Evolutionary conservation across 2,888 invertebrate genomes (phyloP), one percentile per base, ranked within the genome.

Genomic region (Lottia gigantea): DNA sequence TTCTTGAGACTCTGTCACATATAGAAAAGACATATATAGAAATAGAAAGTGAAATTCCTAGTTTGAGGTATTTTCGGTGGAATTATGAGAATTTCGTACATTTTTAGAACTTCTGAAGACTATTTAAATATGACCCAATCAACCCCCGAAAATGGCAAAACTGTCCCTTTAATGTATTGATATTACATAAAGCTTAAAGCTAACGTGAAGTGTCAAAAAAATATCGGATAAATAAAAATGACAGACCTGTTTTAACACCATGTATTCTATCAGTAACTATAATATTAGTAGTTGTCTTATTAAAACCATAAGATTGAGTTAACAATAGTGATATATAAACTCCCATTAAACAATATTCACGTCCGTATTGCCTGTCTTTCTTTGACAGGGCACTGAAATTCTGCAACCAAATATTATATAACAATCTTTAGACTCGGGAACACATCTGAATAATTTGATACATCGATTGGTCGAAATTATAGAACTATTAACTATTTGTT

Each of bases 281-380:
- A 62, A 84, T 77, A 31, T 71, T 71, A 47, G 71, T 73, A 40
- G 78, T 77, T 62, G 78, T 73, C 26, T 65, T 64, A 8, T 74
- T 70, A 68, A 85, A 82, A 8, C 78, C 80, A 67, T 83, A 82
- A 7, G 82, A 77, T 46, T 75, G 67, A 2, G 80, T 74, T 11
- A 85, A 72, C 11, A 85, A 72, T 12, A 80, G 71, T 1, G 83
- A 81, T 4, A 83, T 83, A 72, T 82, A 85, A 19, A 85, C 74
- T 7, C 82, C 83, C 80, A 82, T 81, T 67, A 81, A 73, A 70
- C 83, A 84, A 65, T 83, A 78, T 25, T 73, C 69, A 8, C 83
- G 83, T 2, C 78, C 83, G 64, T 77, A 84, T 47, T 72, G 63
- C 16, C 64, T 65, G 8, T 49, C 55, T 3, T 78, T 73, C 14